Percentiles rank a stretch among this genome's conserved stretches.
These are phyloP conservation scores for Anolis sagrei DNA, from an alignment of 2,113 vertebrate species.

Conservation along the genomic window DNA sequence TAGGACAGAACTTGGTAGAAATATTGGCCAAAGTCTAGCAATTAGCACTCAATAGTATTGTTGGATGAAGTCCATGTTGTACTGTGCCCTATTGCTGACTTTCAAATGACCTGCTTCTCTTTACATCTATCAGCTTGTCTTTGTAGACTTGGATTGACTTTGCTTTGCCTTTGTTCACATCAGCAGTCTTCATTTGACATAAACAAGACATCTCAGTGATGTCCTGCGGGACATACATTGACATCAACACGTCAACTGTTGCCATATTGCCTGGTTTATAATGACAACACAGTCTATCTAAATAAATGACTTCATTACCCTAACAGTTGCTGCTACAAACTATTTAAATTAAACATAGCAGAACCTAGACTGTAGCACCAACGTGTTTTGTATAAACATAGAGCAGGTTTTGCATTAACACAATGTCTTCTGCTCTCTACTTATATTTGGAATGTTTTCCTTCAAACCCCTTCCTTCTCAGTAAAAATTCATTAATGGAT, in stretches of 20 bases:
- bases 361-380: constrained; percentile 5
- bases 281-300: constrained; percentile 21
- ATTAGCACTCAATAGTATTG: too few species aligned
- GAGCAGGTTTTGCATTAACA: background rate
- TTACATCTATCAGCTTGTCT: constrained; percentile 13
- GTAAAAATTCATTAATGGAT: background rate
- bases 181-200: constrained; percentile 20
- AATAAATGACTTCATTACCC: constrained; percentile 23
- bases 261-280: constrained; percentile 27
- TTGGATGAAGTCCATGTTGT: too few species aligned
- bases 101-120: constrained; percentile 22
- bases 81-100: background rate
- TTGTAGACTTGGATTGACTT: constrained; percentile 17
- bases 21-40: background rate
- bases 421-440: background rate
- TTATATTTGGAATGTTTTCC: background rate
- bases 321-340: constrained; percentile 18
- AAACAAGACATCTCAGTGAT: constrained; percentile 15
- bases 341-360: constrained; percentile 2
- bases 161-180: constrained; percentile 29
- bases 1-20: background rate
- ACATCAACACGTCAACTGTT: constrained; percentile 14
- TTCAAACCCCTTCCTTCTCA: background rate
- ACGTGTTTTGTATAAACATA: background rate
- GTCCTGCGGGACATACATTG: constrained; percentile 16